phyloP scores from a whole-genome alignment of 2,113 vertebrate species.

The Microcebus griseorufus region DNA sequence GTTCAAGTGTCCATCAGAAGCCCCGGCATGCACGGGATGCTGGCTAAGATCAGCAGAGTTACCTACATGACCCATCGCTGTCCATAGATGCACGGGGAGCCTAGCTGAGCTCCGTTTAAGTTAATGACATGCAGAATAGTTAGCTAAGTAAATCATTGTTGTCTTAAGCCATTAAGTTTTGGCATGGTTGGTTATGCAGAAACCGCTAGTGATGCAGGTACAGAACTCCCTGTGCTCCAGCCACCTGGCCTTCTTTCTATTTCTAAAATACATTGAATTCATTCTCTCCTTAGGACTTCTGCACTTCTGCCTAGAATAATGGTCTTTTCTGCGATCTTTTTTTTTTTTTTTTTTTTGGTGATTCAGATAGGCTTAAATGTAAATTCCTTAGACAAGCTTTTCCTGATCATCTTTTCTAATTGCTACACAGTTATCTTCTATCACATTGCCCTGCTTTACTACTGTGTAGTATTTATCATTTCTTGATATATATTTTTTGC shows the following conservation, averaged over 20 bases:
- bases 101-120: not conserved
- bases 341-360: not conserved
- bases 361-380: not conserved
- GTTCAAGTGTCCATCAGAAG: not conserved
- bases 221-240: not conserved
- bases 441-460: not conserved
- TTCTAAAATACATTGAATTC: not conserved
- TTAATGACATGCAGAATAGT: not conserved
- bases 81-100: not conserved
- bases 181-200: not conserved
- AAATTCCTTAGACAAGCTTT: not conserved
- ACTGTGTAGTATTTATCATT: not conserved
- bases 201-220: not conserved
- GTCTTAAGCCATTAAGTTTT: not conserved
- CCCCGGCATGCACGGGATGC: not conserved
- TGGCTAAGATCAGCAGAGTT: not conserved
- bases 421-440: not conserved
- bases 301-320: not conserved
- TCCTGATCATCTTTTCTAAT: not conserved
- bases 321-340: not conserved
- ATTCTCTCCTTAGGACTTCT: not conserved
- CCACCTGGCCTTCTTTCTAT: not conserved
- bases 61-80: not conserved
- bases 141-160: not conserved
- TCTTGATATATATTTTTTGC: not conserved